These are phyloP conservation scores for Phalacrocorax aristotelis DNA, from an alignment of 2,113 vertebrate genomes.

Conservation along the genomic window DNA sequence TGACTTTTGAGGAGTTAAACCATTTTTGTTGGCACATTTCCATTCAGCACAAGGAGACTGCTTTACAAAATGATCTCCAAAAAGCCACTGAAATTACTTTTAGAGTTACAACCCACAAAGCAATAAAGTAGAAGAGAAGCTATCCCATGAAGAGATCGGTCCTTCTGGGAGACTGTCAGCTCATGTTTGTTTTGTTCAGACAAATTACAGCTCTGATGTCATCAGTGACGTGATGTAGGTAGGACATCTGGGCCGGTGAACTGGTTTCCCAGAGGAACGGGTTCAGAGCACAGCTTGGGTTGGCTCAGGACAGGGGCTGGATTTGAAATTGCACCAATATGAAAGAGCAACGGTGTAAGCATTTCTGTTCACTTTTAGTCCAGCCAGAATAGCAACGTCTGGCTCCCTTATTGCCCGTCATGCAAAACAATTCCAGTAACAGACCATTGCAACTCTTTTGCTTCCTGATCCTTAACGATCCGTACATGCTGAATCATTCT, in stretches of 20 bases:
- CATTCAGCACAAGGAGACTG: rapidly evolving
- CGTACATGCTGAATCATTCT: neutral
- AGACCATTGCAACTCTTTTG: neutral
- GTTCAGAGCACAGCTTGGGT: neutral
- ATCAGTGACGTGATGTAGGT: neutral
- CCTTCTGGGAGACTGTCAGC: neutral
- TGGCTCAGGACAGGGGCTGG: neutral
- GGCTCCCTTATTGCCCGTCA: neutral
- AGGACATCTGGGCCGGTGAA: neutral
- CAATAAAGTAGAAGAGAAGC: neutral
- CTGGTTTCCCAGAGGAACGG: neutral
- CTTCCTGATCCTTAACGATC: neutral
- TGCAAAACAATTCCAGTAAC: neutral
- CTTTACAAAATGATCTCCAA: neutral
- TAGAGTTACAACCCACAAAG: neutral
- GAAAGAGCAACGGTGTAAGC: neutral
- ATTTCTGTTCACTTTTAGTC: neutral
- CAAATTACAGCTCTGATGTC: neutral
- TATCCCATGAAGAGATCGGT: neutral
- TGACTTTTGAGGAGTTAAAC: neutral
- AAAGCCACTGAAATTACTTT: neutral
- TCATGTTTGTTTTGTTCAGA: neutral
- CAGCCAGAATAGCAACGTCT: neutral
- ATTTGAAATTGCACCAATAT: neutral
- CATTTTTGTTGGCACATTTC: neutral